Evolutionary conservation across 2,797 vertebrate species (phyloP).

Genomic region (Oreortyx pictus): DNA sequence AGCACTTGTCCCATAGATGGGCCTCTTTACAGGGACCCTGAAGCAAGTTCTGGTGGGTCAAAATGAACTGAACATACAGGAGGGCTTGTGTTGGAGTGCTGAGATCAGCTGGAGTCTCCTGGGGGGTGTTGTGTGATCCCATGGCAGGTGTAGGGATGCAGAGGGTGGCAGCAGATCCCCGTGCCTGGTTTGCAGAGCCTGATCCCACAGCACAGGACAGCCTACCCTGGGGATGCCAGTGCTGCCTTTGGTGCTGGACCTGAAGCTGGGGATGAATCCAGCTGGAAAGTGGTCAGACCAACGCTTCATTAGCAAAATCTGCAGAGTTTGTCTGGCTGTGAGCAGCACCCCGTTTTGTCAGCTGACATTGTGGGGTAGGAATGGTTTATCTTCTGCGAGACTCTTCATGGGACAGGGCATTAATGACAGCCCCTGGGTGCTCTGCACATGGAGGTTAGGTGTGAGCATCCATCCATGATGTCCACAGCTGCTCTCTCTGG

Average conservation of each 20-base stretch:
- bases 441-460: not conserved
- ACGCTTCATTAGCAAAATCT: conserved; percentile 65
- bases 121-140: not conserved
- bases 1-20: not conserved
- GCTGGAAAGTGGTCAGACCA: conserved; percentile 40
- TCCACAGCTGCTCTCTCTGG: fast-evolving
- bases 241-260: not conserved
- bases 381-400: not conserved
- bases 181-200: not conserved
- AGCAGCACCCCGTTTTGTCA: conserved; percentile 16
- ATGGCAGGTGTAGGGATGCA: not conserved
- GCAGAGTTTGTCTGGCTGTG: conserved; percentile 59
- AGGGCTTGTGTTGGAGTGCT: not conserved
- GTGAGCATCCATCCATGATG: not conserved
- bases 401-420: not conserved
- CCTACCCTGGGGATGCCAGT: fast-evolving
- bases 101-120: not conserved
- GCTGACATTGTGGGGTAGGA: not conserved
- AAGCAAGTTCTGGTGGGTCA: conserved; percentile 54
- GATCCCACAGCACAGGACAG: fast-evolving
- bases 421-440: not conserved
- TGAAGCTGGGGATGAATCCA: conserved; percentile 56
- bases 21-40: not conserved
- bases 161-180: not conserved
- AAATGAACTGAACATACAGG: conserved; percentile 27